These are phyloP conservation scores for Cathartes aura DNA, from an alignment of 2,113 vertebrate genomes.

Conservation along the genomic window DNA sequence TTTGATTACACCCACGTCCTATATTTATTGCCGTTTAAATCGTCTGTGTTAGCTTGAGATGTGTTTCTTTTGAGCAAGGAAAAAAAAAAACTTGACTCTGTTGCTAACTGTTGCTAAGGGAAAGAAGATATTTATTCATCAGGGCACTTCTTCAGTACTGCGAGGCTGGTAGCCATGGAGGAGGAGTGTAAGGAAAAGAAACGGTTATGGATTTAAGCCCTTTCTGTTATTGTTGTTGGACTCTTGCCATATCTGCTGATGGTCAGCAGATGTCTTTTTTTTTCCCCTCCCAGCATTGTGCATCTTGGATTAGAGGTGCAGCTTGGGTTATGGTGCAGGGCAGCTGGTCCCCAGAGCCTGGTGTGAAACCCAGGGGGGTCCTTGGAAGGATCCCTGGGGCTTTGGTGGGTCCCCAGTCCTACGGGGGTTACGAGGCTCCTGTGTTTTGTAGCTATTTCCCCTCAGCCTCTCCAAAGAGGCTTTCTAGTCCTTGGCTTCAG, in stretches of 20 bases:
- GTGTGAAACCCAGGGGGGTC: not conserved
- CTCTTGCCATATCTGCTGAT: slow-evolving; percentile 47
- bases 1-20: slow-evolving; percentile 72
- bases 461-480: not conserved
- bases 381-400: fast-evolving
- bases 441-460: not conserved
- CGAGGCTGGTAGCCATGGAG: slow-evolving; percentile 28
- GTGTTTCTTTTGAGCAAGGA: slow-evolving; percentile 32
- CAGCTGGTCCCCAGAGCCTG: not conserved
- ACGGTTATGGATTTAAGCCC: slow-evolving; percentile 19
- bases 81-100: slow-evolving; percentile 23
- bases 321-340: not conserved
- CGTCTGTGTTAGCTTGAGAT: slow-evolving; percentile 62
- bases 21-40: slow-evolving; percentile 77
- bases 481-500: not conserved
- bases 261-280: slow-evolving; percentile 32
- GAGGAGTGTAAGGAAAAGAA: slow-evolving; percentile 31
- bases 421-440: fast-evolving
- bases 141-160: slow-evolving; percentile 32
- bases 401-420: not conserved
- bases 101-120: slow-evolving; percentile 64
- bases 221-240: slow-evolving; percentile 51
- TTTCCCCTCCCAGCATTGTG: not conserved
- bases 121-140: slow-evolving; percentile 59
- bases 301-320: slow-evolving; percentile 5